Base-by-base conservation (phyloP, 2,113 vertebrate species). In the Climacteris rufus region DNA sequence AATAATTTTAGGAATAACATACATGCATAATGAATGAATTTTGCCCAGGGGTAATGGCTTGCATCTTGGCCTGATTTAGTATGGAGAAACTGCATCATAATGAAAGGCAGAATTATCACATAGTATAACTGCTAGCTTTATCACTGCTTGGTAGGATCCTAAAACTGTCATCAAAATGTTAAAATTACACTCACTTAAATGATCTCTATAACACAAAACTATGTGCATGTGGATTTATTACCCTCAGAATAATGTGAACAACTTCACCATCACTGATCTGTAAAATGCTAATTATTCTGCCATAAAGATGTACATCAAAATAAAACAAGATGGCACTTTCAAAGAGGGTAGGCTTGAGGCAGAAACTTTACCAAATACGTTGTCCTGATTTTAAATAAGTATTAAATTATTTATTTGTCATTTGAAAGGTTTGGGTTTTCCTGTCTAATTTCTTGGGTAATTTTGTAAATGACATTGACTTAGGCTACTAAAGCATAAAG, bases 1-100 rank as follows among this genome's bases (percentile, higher is more conserved):
- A 98, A 99, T 99, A 99, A 98, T 99, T 98, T 97, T 98, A 98
- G 98, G 97, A 98, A 99, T 98, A 98, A 99, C 54, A 40, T 96
- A 98, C 98, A 98, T 98, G 97, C 97, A 99, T 99, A 98, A 99
- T 99, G 97, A 98, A 99, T 99, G 97, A 97, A 96, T 98, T 97
- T 98, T 98, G 98, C 98, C 98, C 94, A 94, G 87, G 98, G 99
- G 98, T 98, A 98, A 97, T 97, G 97, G 97, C 98, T 98, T 98
- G 96, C 97, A 94, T 98, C 98, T 98, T 97, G 97, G 96, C 97
- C 98, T 98, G 97, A 98, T 99, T 98, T 98, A 97, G 97, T 96
- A 97, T 93, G 97, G 93, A 98, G 97, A 97, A 98, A 97, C 95
- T 97, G 98, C 98, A 98, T 98, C 97, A 97, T 97, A 97, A 98